Evolutionary conservation across 2,797 vertebrate species (phyloP), one percentile per base, ranked within the genome.

Genomic region (Rhinogobio ventralis): DNA sequence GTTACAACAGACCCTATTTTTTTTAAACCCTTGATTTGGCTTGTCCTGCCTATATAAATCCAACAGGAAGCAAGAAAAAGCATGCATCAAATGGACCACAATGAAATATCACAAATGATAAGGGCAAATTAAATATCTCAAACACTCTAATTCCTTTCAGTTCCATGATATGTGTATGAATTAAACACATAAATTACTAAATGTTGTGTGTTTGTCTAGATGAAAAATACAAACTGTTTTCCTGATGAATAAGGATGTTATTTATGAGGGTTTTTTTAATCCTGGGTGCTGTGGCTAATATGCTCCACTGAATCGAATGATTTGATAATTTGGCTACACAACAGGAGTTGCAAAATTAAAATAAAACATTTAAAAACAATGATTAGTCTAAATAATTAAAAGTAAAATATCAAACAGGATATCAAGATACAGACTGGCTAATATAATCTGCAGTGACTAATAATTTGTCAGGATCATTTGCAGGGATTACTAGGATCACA

Each of bases 261-360:
- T 75, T n/a, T 64, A 19, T 19, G 20, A 80, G 74, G 3, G 23
- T 10, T 2, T 51, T 25, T 79, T 67, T 81, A 77, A 68, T 86
- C 72, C 69, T 78, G 64, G 46, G 30, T n/a, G 5, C 42, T 42
- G 17, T 39, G 25, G 68, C 28, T 85, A 83, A 82, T 14, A 68
- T 79, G 74, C 79, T 82, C 53, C 74, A 64, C 15, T 81, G 51
- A 88, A 69, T 83, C 66, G 71, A 23, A 85, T 46, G 51, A 83
- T 81, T 81, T 69, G 42, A 55, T 86, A 1, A 81, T 80, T 77
- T 74, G 20, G 72, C 57, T 73, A 10, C 51, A 69, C 64, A 60
- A 62, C 17, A 30, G 2, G 28, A 10, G 1, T 8, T 25, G 46
- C 75, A 68, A 10, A 81, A 75, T 82, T 72, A 74, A 55, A 62